Conservation (phyloP, 2,888 invertebrate genomes). For the Keiferia lycopersicella region DNA sequence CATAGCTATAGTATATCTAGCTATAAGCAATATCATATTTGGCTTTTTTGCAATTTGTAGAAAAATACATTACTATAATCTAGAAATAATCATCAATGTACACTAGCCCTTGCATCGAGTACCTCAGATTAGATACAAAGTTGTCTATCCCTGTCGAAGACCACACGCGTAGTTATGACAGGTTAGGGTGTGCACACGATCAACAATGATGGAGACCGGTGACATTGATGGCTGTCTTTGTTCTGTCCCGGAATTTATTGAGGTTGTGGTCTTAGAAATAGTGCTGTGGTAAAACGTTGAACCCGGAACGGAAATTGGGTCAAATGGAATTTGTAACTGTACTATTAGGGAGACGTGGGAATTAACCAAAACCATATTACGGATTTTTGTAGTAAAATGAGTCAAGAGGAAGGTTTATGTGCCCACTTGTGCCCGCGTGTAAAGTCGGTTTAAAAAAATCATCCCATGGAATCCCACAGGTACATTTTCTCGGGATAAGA, state of each 20-base stretch:
- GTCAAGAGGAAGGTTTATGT: too few species aligned
- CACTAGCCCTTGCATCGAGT: conserved; percentile 31
- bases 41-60: too few species aligned
- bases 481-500: too few species aligned
- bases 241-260: neutral
- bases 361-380: too few species aligned
- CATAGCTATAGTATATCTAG: too few species aligned
- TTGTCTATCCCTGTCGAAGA: conserved; percentile 37
- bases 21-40: too few species aligned
- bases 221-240: conserved; percentile 7
- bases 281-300: neutral
- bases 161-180: conserved; percentile 46
- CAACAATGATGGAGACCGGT: neutral
- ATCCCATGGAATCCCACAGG: too few species aligned
- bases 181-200: conserved; percentile 28
- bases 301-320: conserved; percentile 7
- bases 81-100: conserved; percentile 33
- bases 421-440: too few species aligned
- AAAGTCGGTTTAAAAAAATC: too few species aligned
- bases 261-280: neutral
- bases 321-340: neutral
- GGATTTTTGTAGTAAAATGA: neutral
- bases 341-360: too few species aligned
- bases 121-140: neutral
- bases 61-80: too few species aligned